These are phyloP conservation scores for Melanitta fusca DNA, from an alignment of 2,797 vertebrate genomes.

Conservation along the genomic window DNA sequence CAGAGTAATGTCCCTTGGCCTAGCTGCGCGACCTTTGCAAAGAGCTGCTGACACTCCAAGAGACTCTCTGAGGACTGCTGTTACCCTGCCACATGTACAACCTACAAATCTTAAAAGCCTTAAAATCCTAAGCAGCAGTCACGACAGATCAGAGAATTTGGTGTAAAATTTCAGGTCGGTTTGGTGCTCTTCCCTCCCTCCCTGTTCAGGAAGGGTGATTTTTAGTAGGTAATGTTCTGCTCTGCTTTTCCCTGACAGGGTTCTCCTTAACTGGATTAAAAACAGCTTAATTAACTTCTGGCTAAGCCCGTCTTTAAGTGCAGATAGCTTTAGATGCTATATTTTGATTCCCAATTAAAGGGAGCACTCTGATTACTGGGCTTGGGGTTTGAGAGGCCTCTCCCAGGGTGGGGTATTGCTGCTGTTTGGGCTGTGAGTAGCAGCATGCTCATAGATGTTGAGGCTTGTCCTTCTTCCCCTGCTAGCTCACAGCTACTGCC, in stretches of 20 bases:
- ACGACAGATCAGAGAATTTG: neutral
- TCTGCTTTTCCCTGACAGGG: neutral
- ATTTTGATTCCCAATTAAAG: constrained; percentile 29
- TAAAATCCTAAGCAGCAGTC: neutral
- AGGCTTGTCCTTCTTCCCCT: neutral
- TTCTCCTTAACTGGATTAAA: constrained; percentile 9
- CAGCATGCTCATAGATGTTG: fast-evolving
- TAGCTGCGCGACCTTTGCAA: neutral
- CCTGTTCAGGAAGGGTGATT: neutral
- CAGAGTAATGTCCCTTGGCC: neutral
- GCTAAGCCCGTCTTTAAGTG: neutral
- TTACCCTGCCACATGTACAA: neutral
- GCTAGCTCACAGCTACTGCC: neutral
- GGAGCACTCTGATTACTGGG: neutral
- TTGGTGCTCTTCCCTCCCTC: neutral
- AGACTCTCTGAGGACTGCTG: neutral
- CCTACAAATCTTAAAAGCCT: neutral
- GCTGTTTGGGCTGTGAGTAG: neutral
- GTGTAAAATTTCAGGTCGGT: neutral
- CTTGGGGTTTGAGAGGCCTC: constrained; percentile 16
- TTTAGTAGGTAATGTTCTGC: neutral
- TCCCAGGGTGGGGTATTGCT: neutral
- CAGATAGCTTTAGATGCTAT: neutral
- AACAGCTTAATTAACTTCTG: neutral
- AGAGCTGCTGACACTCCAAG: neutral